Conservation (phyloP, 2,797 vertebrate genomes). For the Odontamblyopus lacepedii region DNA sequence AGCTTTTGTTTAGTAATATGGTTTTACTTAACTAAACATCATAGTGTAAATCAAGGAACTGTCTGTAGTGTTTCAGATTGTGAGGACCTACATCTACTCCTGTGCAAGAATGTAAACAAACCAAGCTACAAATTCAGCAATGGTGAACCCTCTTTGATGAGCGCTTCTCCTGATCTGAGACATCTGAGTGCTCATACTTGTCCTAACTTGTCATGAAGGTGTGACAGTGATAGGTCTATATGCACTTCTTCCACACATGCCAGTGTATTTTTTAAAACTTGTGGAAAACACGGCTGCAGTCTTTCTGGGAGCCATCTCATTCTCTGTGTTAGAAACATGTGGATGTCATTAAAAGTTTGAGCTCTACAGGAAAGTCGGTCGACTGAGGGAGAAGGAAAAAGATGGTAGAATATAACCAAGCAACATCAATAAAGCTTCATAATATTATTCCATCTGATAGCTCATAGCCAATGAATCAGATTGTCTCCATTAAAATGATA, state of each 20-base stretch:
- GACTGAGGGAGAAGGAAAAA: constrained; percentile 36
- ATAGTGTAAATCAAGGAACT: constrained; percentile 29
- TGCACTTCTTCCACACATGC: constrained; percentile 5
- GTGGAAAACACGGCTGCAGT: constrained; percentile 20
- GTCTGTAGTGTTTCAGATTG: constrained; percentile 27
- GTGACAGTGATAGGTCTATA: neutral
- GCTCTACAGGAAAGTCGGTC: constrained; percentile 49
- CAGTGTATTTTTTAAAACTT: constrained; percentile 18
- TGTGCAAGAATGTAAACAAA: constrained; percentile 78
- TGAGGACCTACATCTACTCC: constrained; percentile 55
- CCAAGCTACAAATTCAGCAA: constrained; percentile 62
- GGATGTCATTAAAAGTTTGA: constrained; percentile 70
- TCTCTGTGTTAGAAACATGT: constrained; percentile 55
- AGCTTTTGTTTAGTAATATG: constrained; percentile 9
- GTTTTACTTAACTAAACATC: neutral
- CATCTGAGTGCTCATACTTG: constrained; percentile 69
- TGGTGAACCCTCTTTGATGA: constrained; percentile 46
- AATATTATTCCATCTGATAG: constrained; percentile 63
- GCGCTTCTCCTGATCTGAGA: constrained; percentile 53
- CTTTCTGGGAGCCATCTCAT: constrained; percentile 29
- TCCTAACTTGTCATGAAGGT: constrained; percentile 39
- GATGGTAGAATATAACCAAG: constrained; percentile 21
- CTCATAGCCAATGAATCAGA: constrained; percentile 60
- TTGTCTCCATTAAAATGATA: constrained; percentile 66
- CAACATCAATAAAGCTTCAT: constrained; percentile 44